Base-by-base conservation (phyloP, 1,140 invertebrate species). In the Rhagoletis zephyria region DNA sequence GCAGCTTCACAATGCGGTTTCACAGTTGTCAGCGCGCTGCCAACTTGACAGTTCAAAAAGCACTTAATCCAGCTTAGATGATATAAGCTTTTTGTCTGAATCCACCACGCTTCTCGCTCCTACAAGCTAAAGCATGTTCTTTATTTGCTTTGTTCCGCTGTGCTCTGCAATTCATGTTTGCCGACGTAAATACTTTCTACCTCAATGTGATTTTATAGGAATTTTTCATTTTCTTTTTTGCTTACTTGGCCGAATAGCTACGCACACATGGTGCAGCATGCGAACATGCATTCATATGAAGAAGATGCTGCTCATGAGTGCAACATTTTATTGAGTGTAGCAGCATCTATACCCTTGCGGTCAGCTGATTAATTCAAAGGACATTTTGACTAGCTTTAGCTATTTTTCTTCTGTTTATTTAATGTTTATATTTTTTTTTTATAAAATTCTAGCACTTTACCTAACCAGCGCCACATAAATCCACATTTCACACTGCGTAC, bases 61-160 rank as follows among this genome's bases (percentile, higher is more conserved):
- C 67, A 74, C 67, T 74, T 74, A 74, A 74, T 74, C 67, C 67
- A 74, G 67, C 67, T 74, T 74, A 74, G 42, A 14, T 14, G 61
- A 63, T 63, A 63, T 16, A 42, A 16, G 1, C 30, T 30, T 30
- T 30, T 30, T 12, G 42, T 48, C 42, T 45, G 3, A 12, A 48
- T 40, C 12, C 42, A n/a, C 67, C 67, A 42, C 42, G 5, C 40
- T 74, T 45, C 67, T 14, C 67, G 45, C 40, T 30, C 30, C 67
- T 16, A 40, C 45, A 9, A 14, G 12, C 67, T 48, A 4, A 16
- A 63, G 16, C n/a, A 30, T 42, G 3, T 56, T 74, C 10, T 74
- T 74, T 48, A 74, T 74, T 74, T 74, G 30, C 40, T 48, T 16
- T 16, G 42, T 14, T 40, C 45, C 5, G 5, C 3, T 10, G 10